Percentiles rank a stretch among this genome's conserved stretches.
These are phyloP conservation scores for Drosophila mettleri DNA, from an alignment of 2,888 invertebrate genomes.

Conservation along the genomic window DNA sequence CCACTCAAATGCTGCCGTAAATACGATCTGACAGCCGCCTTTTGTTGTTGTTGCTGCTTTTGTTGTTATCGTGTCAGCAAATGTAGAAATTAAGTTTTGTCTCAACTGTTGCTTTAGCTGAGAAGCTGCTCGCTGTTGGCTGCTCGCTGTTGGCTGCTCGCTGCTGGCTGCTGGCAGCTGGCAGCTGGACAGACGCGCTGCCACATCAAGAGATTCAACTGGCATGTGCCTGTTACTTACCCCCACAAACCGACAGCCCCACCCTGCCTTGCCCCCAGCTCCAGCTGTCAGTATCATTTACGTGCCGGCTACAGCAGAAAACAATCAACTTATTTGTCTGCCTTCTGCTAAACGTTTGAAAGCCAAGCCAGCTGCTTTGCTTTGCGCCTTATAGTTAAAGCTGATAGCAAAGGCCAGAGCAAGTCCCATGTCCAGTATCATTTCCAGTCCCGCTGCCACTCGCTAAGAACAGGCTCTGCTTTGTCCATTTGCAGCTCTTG, in stretches of 20 bases:
- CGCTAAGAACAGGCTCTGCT: constrained; percentile 25
- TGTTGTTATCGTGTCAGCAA: constrained; percentile 66
- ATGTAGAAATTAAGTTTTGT: constrained; percentile 80
- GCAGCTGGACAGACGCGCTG: constrained; percentile 37
- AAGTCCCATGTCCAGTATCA: constrained; percentile 7
- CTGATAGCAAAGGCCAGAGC: constrained; percentile 23
- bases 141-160: constrained; percentile 4
- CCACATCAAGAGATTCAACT: constrained; percentile 22
- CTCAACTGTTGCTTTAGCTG: constrained; percentile 30
- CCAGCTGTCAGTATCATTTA: constrained; percentile 72
- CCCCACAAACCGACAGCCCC: no score
- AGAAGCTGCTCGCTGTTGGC: constrained; percentile 6
- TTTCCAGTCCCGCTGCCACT: constrained; percentile 2
- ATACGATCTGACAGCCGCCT: constrained; percentile 43
- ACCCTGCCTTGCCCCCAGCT: background rate
- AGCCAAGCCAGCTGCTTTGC: constrained; percentile 43
- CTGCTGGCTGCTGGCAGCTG: constrained; percentile 19
- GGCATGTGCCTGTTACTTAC: constrained; percentile 10
- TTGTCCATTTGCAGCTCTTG: constrained; percentile 43
- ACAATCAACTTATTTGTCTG: constrained; percentile 77
- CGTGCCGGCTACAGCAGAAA: constrained; percentile 57
- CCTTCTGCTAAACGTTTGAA: constrained; percentile 59
- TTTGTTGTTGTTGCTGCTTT: constrained; percentile 21
- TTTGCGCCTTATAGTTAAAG: constrained; percentile 13
- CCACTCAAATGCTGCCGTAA: constrained; percentile 46